Percentiles rank a stretch among this genome's conserved stretches.
Evolutionary conservation across 2,113 vertebrate species (phyloP).

Genomic region (Ploceus nigricollis): DNA sequence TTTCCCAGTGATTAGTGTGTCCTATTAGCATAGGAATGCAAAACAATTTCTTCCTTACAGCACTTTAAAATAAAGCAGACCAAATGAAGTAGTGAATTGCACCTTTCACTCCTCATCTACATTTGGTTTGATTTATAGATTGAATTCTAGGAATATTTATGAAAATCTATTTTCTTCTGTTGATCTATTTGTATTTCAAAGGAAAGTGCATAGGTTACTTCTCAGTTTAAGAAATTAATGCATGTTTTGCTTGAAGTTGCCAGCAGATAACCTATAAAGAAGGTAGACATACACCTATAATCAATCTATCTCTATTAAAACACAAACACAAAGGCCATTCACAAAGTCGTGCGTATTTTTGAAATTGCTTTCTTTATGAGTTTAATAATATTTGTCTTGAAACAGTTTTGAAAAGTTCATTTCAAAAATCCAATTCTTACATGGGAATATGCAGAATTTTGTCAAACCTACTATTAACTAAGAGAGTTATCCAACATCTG

Average conservation of each 20-base stretch:
- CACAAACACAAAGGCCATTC: not conserved
- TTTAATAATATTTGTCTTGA: not conserved
- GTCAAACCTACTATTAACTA: not conserved
- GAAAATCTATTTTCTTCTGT: not conserved
- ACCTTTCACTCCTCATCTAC: not conserved
- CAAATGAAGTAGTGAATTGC: not conserved
- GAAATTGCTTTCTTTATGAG: not conserved
- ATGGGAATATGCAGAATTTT: not conserved
- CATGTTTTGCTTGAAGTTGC: not conserved
- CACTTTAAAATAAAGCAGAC: not conserved
- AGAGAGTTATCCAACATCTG: not conserved
- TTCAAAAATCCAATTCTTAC: not conserved
- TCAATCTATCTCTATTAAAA: not conserved
- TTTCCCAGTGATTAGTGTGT: not conserved
- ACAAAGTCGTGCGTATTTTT: not conserved
- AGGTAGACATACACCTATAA: not conserved
- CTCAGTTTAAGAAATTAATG: not conserved
- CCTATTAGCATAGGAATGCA: not conserved
- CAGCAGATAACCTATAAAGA: not conserved
- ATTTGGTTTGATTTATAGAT: not conserved
- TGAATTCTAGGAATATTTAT: not conserved
- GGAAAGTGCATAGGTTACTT: not conserved
- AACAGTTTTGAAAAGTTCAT: not conserved
- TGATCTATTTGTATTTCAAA: not conserved
- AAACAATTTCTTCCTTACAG: not conserved